These are phyloP conservation scores for Channallabes apus DNA, from an alignment of 2,797 vertebrate species.

Conservation along the genomic window DNA sequence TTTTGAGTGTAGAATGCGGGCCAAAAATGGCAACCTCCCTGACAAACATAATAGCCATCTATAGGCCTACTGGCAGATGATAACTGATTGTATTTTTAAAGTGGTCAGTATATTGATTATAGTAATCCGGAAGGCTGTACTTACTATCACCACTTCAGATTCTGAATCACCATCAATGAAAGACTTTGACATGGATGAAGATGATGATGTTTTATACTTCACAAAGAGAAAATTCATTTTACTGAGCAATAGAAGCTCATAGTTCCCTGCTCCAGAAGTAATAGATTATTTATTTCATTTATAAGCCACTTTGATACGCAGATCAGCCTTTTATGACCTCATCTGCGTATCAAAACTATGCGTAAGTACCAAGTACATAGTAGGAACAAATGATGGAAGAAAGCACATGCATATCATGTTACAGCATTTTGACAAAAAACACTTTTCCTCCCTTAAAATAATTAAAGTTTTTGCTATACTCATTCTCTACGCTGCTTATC, in stretches of 20 bases:
- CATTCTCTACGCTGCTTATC: too few species aligned
- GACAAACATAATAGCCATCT: neutral
- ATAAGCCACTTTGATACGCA: slow-evolving; percentile 6
- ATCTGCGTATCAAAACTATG: neutral
- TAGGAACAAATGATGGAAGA: neutral
- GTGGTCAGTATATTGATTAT: neutral
- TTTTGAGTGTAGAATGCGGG: neutral
- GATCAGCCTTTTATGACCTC: too few species aligned
- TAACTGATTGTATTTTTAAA: neutral
- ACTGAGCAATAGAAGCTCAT: neutral
- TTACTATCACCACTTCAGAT: neutral
- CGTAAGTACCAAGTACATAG: neutral
- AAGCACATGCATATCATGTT: neutral
- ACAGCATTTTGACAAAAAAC: neutral
- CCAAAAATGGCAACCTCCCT: neutral
- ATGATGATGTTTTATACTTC: slow-evolving; percentile 69
- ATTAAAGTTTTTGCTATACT: too few species aligned
- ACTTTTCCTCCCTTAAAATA: neutral
- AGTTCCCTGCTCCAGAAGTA: neutral
- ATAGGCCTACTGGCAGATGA: neutral
- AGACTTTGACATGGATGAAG: slow-evolving; percentile 55
- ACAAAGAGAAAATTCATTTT: neutral
- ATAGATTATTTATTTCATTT: neutral
- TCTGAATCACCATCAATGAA: neutral
- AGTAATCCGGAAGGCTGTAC: neutral